Evolutionary conservation across 2,888 invertebrate species (phyloP).

Genomic region (Coelinius sp.): DNA sequence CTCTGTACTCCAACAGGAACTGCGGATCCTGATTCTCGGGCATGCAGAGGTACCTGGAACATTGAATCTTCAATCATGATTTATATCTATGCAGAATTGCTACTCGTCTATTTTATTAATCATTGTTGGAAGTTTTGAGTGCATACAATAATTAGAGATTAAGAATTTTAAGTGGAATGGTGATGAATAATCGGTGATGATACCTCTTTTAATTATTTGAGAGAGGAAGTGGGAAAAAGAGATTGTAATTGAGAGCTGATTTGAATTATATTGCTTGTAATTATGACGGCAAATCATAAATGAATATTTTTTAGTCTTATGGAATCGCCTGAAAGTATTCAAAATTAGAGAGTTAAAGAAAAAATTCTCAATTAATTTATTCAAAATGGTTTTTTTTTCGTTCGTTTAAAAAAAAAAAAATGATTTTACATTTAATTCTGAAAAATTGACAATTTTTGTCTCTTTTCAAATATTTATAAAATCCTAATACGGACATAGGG

Average conservation of each 20-base stretch:
- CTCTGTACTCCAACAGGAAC: slow-evolving; percentile 88
- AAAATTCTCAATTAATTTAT: no score
- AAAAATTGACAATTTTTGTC: background rate
- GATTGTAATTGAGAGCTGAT: background rate
- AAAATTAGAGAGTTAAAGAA: no score
- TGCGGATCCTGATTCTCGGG: slow-evolving; percentile 88
- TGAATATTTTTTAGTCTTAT: no score
- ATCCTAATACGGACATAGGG: background rate
- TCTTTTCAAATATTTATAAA: background rate
- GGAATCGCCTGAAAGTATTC: no score
- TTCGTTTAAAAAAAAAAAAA: no score
- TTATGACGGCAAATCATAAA: background rate
- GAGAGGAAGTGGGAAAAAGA: background rate
- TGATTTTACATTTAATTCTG: no score
- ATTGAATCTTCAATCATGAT: slow-evolving; percentile 12
- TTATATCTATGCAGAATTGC: background rate
- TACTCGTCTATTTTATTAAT: background rate
- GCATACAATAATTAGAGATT: background rate
- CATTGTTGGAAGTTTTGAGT: background rate
- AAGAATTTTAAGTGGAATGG: background rate
- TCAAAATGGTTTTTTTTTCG: no score
- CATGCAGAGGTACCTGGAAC: slow-evolving; percentile 82
- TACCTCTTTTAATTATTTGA: background rate
- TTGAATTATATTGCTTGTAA: background rate
- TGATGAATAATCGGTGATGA: background rate